phyloP scores from a whole-genome alignment of 2,113 vertebrate species.

The Anhinga anhinga region DNA sequence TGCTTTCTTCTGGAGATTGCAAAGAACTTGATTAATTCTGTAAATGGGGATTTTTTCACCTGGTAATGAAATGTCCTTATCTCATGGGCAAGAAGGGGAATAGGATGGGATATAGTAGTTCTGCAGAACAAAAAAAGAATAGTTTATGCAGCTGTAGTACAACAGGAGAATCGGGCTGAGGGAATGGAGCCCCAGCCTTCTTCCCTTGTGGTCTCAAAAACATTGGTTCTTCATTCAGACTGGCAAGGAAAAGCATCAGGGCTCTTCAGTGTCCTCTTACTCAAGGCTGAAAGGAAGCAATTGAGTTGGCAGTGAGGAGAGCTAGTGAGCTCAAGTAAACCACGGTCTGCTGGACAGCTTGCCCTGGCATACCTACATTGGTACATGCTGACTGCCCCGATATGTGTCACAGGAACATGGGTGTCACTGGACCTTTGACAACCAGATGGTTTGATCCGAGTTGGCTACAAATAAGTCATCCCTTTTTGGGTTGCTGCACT shows the following conservation, averaged over 20 bases:
- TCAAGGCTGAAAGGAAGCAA: background rate
- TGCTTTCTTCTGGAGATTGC: background rate
- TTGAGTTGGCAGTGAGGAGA: background rate
- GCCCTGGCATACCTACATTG: rapidly evolving
- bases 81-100: background rate
- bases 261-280: background rate
- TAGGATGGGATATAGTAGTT: background rate
- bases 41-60: background rate
- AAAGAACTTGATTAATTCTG: background rate
- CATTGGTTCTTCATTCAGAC: background rate
- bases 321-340: background rate
- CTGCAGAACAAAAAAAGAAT: background rate
- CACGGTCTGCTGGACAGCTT: background rate
- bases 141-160: background rate
- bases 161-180: background rate
- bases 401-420: rapidly evolving
- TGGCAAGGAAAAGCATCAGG: background rate
- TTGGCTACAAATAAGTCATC: no score
- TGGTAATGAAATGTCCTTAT: background rate
- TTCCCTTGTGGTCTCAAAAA: background rate
- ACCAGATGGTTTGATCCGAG: background rate
- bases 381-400: rapidly evolving
- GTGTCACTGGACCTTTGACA: background rate
- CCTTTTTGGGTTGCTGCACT: background rate
- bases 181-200: background rate